phyloP scores from a whole-genome alignment of 2,888 invertebrate species.

The Pterobdella sp. region DNA sequence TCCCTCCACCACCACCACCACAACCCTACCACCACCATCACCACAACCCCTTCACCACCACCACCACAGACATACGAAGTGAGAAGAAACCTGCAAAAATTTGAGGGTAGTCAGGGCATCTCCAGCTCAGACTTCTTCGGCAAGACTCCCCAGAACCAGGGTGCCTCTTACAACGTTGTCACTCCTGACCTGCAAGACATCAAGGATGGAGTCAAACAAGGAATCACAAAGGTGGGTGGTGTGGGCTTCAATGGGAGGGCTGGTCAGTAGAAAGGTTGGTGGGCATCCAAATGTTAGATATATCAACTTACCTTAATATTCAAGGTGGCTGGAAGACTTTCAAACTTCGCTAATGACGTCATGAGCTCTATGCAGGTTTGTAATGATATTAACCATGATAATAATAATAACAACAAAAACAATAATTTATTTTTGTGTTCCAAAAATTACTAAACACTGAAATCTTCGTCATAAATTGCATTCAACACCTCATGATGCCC shows the following conservation, averaged over 20 bases:
- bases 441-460: background rate
- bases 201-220: constrained; percentile 89
- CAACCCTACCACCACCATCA: background rate
- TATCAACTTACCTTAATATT: background rate
- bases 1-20: background rate
- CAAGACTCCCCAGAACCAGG: constrained; percentile 52
- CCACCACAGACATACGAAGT: constrained; percentile 43
- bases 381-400: background rate
- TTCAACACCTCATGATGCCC: too few species aligned
- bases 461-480: too few species aligned
- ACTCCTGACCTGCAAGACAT: constrained; percentile 82
- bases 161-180: constrained; percentile 32
- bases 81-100: constrained; percentile 60
- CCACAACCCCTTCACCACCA: background rate
- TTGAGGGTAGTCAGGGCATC: constrained; percentile 88
- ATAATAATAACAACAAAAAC: background rate
- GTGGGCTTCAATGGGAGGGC: background rate
- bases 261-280: background rate
- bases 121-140: constrained; percentile 94
- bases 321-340: constrained; percentile 90
- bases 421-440: background rate
- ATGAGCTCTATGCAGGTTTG: constrained; percentile 82
- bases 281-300: too few species aligned
- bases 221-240: constrained; percentile 62
- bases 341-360: constrained; percentile 84